Conservation (phyloP, 2,113 vertebrate genomes). For the Abramis brama region DNA sequence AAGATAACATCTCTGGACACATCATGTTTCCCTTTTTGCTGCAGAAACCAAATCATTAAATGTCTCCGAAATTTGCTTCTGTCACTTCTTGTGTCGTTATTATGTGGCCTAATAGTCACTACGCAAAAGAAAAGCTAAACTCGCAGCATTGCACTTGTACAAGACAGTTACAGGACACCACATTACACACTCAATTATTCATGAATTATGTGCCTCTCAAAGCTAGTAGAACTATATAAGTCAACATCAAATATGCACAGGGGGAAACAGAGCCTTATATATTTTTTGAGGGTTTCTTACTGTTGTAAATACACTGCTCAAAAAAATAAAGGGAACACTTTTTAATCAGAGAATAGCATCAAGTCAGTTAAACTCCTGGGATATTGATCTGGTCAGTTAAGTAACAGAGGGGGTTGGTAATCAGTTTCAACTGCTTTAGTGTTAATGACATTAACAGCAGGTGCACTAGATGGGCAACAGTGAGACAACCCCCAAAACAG, state of each 20-base stretch:
- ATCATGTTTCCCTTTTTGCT: neutral
- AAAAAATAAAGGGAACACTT: too few relatives aligned
- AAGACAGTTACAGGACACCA: constrained; percentile 64
- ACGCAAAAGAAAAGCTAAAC: constrained; percentile 46
- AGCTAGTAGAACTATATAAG: constrained; percentile 67
- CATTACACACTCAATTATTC: constrained; percentile 70
- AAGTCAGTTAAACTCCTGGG: too few relatives aligned
- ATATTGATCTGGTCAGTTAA: too few relatives aligned
- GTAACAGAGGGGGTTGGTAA: too few relatives aligned
- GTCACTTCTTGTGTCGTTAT: constrained; percentile 6
- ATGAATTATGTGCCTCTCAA: constrained; percentile 62
- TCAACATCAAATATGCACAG: constrained; percentile 63
- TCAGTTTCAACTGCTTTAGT: too few relatives aligned
- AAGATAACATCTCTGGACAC: constrained; percentile 5
- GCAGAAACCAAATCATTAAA: constrained; percentile 29
- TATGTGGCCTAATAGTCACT: constrained; percentile 33
- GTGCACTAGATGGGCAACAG: too few relatives aligned
- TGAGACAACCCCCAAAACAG: too few relatives aligned
- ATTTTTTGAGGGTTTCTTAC: constrained; percentile 9
- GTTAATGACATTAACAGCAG: too few relatives aligned
- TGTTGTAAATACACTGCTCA: neutral
- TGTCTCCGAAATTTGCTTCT: constrained; percentile 6
- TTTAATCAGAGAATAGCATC: too few relatives aligned
- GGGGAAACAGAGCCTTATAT: constrained; percentile 56
- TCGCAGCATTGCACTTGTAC: constrained; percentile 53